Base-by-base conservation (phyloP, 2,113 vertebrate species). In the Macrotis lagotis region DNA sequence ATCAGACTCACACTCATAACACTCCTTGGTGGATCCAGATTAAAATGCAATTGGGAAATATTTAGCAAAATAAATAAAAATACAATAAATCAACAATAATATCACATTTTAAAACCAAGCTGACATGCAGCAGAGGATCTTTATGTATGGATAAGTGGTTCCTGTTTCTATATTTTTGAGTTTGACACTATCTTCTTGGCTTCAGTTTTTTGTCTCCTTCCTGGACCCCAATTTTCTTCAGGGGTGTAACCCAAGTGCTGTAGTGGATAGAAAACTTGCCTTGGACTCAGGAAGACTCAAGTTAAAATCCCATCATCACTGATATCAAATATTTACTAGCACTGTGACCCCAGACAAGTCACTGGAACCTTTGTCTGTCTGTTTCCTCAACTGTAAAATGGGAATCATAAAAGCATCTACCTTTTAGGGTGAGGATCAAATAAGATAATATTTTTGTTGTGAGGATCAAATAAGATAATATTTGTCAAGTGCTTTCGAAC, bases 181-280 rank as follows among this genome's bases (percentile, higher is more conserved):
- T 37, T 37, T 37, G 31, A 66, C 12, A 37, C 12, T 31, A 3
- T 66, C 31, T 59, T 66, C 59, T 66, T 66, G 59, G 31, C 55
- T 66, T 37, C 55, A 66, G 55, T 10, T 2, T 59, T 59, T 59
- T 31, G 55, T 59, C 28, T 59, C 28, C 28, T 31, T 59, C 55
- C 28, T 59, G 1, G 53, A 55, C 26, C 53, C 53, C 55, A 59
- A 12, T 37, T 66, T 66, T 66, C 59, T 66, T 66, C 1, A 37
- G 59, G 3, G 31, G 59, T 37, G 11, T 90, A 92, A 89, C 95
- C 95, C 95, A 93, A 95, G 95, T 94, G 59, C 3, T 83, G 16
- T 16, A 22, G 66, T 24, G 37, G 66, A 16, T 83, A 44, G n/a
- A 83, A 44, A 83, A 19, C 19, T 44, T 44, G 37, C 37, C 9